Evolutionary conservation across 23 tunicate genomes (phyloP).

Genomic region (Styela clava): DNA sequence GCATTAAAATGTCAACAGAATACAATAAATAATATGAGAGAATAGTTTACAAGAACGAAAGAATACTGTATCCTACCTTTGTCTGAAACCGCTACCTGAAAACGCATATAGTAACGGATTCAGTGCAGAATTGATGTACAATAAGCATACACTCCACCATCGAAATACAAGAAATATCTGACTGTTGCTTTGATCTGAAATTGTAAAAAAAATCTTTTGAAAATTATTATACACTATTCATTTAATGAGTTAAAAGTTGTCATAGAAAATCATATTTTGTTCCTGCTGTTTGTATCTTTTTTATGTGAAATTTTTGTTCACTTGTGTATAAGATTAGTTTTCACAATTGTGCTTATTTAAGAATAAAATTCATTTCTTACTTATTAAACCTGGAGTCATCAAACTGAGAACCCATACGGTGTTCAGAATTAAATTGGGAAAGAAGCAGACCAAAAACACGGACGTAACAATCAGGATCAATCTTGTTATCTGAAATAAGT

Average conservation of each 20-base stretch:
- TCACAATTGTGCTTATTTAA: too few relatives aligned
- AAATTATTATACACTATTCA: too few relatives aligned
- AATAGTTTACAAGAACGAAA: too few relatives aligned
- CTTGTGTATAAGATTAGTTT: too few relatives aligned
- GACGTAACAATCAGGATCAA: constrained; percentile 24
- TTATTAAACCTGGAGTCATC: background rate
- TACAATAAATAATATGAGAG: background rate
- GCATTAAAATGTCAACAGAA: background rate
- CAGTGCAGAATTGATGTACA: constrained; percentile 26
- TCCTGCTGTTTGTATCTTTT: too few relatives aligned
- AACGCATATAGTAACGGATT: constrained; percentile 27
- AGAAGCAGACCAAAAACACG: constrained; percentile 30
- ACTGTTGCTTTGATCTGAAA: background rate
- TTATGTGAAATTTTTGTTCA: too few relatives aligned
- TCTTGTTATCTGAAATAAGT: constrained; percentile 24
- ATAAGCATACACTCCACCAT: constrained; percentile 22
- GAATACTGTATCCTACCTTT: constrained; percentile 22
- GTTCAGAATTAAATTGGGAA: constrained; percentile 23
- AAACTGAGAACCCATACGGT: constrained; percentile 9
- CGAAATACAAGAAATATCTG: background rate
- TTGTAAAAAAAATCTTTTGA: too few relatives aligned
- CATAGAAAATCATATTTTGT: too few relatives aligned
- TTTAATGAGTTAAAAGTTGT: too few relatives aligned
- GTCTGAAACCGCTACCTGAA: constrained; percentile 23
- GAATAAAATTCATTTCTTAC: background rate